Evolutionary conservation across 2,113 vertebrate species (phyloP), one percentile per base, ranked within the genome.

Genomic region (Ahaetulla prasina): DNA sequence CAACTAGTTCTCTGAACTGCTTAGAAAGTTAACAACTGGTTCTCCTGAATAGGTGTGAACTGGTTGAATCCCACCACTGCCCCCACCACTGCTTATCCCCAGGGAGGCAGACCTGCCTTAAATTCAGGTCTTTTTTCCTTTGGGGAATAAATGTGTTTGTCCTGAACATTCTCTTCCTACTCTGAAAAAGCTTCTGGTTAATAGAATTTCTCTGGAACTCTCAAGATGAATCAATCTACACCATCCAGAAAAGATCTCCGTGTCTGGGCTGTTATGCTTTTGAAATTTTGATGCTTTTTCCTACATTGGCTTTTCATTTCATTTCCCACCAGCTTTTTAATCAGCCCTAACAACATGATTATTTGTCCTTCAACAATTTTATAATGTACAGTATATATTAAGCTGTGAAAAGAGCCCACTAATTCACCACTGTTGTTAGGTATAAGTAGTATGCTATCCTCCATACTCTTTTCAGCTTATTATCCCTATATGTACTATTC

Each of bases 301-400:
- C 74, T 89, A 35, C 4, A 55, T 0, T 18, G 6, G 45, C n/a
- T 89, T 94, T 57, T 89, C 87, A 57, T 85, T 92, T 94, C 91
- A 57, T 85, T 92, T 94, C 89, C 54, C 49, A 88, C 90, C 23
- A 89, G 9, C 2, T 92, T 94, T 91, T 53, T 12, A 93, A 55
- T 43, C 91, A 9, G 23, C 68, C 47, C 92, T 94, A 93, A 27
- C 53, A 27, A 53, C 12, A 57, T 55, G 22, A 86, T 89, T 89
- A 93, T 35, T 88, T 92, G 93, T 94, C 91, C 89, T 92, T 92
- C 30, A 89, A 93, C 39, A 93, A 87, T 90, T 90, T 91, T 92
- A 11, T 80, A 91, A 35, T 63, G 92, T 47, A 90, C 1, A 90
- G 93, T 43, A 90, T 3, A 90, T 91, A 87, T 47, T 7, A 18